Evolutionary conservation across 2,797 vertebrate genomes (phyloP), one percentile per base, ranked within the genome.

Genomic region (Acanthurus lineatus): DNA sequence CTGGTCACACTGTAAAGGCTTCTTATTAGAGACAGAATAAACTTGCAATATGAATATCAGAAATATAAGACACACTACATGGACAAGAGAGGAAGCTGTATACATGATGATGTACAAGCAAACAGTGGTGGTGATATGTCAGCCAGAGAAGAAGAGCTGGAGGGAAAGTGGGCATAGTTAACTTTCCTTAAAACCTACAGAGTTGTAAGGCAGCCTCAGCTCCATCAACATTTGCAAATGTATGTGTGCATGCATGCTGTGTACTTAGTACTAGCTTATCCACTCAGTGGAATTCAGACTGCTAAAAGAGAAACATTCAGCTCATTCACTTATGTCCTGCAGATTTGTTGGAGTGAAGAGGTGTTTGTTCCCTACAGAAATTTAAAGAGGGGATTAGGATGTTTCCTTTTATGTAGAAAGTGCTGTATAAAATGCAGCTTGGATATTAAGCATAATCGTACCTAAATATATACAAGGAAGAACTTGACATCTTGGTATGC

Each of bases 161-260:
- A 82, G 76, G 76, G 69, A 78, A 89, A 77, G 22, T 73, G 81
- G 68, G 79, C 52, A 62, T 79, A 88, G 79, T 86, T 88, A 73
- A 80, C 65, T 77, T 65, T 90, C 83, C 83, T 65, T 68, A 72
- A 75, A 70, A 77, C 84, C 76, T n/a, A 54, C 45, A 71, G 80
- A 56, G 82, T 60, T 78, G 64, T 40, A 82, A 87, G 73, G 86
- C 86, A 79, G 62, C 80, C 64, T 14, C 45, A 15, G 80, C 83
- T 90, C 90, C 79, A 84, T 92, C 83, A 86, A 86, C 86, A 87
- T 82, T 85, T 65, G 59, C 69, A 19, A 73, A 65, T 76, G 79
- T 25, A 25, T 51, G 59, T 75, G 52, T 70, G 25, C 2, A 19
- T 82, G 52, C 32, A 4, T 59, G 60, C n/a, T 75, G 68, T 81